Base-by-base conservation (phyloP, 2,797 vertebrate species). In the Siniperca scherzeri region DNA sequence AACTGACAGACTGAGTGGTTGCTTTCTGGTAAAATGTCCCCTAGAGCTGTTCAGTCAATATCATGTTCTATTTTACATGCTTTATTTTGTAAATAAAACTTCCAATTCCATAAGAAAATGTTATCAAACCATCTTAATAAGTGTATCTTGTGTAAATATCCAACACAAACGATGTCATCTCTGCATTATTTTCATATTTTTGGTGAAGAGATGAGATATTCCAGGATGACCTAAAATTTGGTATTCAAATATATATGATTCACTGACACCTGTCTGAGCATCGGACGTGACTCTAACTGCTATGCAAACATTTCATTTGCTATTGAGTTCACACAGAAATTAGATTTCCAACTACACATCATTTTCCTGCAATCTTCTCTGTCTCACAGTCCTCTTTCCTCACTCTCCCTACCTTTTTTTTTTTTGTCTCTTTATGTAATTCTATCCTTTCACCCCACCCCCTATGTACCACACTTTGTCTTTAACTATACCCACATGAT, bases 291-390 rank as follows among this genome's bases (percentile, higher is more conserved):
- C 82, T 78, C 59, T 42, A 72, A 80, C 65, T 77, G 68, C 53
- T 74, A 42, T 27, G 73, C n/a, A 33, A n/a, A 38, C 68, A 80
- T 86, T 80, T 82, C 27, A 83, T 85, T 81, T 72, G 33, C 62
- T 53, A 36, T 44, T 5, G 27, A 68, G 27, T 78, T 81, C 69
- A 86, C 73, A 40, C 42, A 52, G 25, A 88, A 87, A 90, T 87
- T 72, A 60, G 56, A 87, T 86, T 88, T 81, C 56, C 21, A 80
- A 71, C 50, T 70, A 76, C 71, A 48, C 8, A 36, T 77, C 66
- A 80, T 71, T 78, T 83, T 72, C 69, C 44, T 65, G 59, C 55
- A 60, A 61, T 82, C 70, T 62, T 69, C 16, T 81, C 61, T 72
- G 40, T 69, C 70, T 72, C 33, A 12, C 53, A 0, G 16, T 21